phyloP scores from a whole-genome alignment of 2,113 vertebrate genomes.

The Heloderma charlesbogerti region DNA sequence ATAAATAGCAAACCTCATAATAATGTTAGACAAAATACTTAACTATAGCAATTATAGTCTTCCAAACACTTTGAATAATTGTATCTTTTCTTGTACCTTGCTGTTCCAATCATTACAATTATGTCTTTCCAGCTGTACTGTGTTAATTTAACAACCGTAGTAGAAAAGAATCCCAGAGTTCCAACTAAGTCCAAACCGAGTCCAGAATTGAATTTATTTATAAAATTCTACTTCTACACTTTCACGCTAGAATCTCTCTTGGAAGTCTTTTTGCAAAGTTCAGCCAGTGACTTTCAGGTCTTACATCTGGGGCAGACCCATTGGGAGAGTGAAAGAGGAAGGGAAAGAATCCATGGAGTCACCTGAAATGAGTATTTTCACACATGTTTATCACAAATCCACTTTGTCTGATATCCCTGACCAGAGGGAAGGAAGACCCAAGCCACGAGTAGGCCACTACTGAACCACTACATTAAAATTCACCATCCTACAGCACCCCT shows the following conservation, averaged over 20 bases:
- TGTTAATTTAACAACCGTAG: no score
- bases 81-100: no score
- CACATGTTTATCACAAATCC: neutral
- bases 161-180: no score
- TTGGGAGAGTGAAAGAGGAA: neutral
- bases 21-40: no score
- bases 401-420: neutral
- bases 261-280: neutral
- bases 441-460: neutral
- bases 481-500: no score
- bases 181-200: no score
- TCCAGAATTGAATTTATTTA: no score
- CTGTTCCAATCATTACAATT: no score
- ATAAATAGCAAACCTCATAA: neutral
- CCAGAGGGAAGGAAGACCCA: neutral
- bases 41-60: no score
- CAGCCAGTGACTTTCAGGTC: neutral
- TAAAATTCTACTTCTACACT: no score
- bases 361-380: no score
- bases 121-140: neutral
- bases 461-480: neutral
- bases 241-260: neutral
- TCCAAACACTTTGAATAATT: no score
- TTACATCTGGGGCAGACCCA: neutral
- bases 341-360: neutral